Conservation (phyloP, 2,888 invertebrate species). For the Ommatoiulus sabulosus region DNA sequence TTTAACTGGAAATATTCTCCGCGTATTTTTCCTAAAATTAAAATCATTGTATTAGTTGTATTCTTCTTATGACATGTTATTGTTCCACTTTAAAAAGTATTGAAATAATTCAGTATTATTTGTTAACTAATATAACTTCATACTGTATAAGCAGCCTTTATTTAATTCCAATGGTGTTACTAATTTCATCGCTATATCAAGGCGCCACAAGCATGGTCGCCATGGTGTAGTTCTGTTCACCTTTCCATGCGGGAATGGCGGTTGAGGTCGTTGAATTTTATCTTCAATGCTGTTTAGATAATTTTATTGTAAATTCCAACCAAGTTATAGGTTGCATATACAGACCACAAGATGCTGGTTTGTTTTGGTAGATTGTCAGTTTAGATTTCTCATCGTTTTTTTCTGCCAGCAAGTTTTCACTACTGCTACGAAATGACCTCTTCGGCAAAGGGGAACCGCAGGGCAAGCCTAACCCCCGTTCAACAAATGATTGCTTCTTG, state of each 20-base stretch:
- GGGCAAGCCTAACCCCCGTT: slow-evolving; percentile 71
- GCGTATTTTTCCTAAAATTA: neutral
- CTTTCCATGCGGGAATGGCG: slow-evolving; percentile 47
- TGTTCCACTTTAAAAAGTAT: too few relatives aligned
- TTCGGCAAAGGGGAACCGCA: slow-evolving; percentile 6
- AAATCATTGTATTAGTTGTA: neutral
- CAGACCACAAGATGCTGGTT: neutral
- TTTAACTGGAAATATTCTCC: neutral
- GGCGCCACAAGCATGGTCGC: too few relatives aligned
- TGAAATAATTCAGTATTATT: too few relatives aligned
- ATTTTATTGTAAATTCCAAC: neutral
- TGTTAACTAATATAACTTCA: too few relatives aligned
- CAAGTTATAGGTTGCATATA: neutral
- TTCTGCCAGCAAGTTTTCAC: neutral
- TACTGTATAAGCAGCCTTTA: too few relatives aligned
- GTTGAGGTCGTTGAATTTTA: neutral
- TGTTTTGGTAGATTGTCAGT: neutral
- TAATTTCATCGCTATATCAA: neutral
- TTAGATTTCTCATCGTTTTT: neutral
- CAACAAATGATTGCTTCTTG: slow-evolving; percentile 90
- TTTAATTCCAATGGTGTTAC: neutral
- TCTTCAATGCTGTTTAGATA: neutral
- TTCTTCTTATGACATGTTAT: too few relatives aligned
- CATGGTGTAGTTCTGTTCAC: too few relatives aligned
- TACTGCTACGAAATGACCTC: neutral